Conservation (phyloP, 2,113 vertebrate genomes). For the Choloepus hoffmanni region DNA sequence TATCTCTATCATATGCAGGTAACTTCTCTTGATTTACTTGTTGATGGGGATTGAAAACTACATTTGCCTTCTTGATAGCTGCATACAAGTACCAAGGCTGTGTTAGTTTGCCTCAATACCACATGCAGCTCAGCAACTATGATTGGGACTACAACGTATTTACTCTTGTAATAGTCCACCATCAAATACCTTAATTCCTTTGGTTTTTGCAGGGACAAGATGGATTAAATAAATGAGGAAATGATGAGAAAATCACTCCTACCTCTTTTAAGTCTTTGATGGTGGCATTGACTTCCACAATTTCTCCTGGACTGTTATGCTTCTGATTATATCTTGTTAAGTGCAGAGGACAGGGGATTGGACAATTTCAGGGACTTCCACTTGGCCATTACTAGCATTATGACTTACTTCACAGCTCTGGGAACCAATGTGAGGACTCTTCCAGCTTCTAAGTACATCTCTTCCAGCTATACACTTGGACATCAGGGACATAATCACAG, state of each 20-base stretch:
- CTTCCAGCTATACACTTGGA: not conserved
- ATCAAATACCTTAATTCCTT: not conserved
- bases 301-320: not conserved
- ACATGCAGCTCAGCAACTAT: not conserved
- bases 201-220: not conserved
- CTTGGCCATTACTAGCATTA: not conserved
- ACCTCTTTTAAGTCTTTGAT: not conserved
- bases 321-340: conserved; percentile 20
- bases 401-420: conserved; percentile 24
- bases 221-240: conserved; percentile 18
- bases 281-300: not conserved
- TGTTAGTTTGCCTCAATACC: not conserved
- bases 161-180: not conserved
- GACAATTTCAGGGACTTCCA: not conserved
- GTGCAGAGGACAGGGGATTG: not conserved
- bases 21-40: not conserved
- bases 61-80: not conserved
- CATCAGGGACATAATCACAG: not conserved
- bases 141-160: not conserved
- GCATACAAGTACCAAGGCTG: not conserved
- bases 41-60: not conserved
- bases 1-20: not conserved
- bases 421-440: not conserved
- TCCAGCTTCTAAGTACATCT: not conserved
- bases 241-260: not conserved